Conservation (phyloP, 2,888 invertebrate species). For the Zhengitettix transpicula region DNA sequence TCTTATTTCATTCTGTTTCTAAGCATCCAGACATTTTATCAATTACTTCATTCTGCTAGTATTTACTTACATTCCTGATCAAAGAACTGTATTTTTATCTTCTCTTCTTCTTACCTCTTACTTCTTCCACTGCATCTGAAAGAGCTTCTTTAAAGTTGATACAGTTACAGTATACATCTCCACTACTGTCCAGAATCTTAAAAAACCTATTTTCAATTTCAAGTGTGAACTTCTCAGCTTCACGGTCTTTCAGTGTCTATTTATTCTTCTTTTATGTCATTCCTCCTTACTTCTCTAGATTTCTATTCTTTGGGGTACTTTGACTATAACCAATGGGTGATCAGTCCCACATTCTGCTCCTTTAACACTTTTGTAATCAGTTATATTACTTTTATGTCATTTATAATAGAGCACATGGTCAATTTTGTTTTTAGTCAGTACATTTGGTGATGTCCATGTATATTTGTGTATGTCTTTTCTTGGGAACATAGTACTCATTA, state of each 20-base stretch:
- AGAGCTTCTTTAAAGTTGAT: background rate
- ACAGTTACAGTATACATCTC: background rate
- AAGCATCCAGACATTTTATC: background rate
- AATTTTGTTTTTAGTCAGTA: conserved; percentile 3
- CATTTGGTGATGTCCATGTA: conserved; percentile 6
- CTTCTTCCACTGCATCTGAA: conserved; percentile 1
- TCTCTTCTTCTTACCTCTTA: conserved; percentile 2
- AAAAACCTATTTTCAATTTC: conserved; percentile 5
- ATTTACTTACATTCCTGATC: background rate
- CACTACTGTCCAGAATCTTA: background rate
- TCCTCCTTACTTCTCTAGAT: conserved; percentile 2
- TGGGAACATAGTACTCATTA: background rate
- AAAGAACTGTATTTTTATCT: conserved; percentile 6
- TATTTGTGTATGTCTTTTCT: background rate
- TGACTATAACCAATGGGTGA: conserved; percentile 6
- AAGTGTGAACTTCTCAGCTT: background rate
- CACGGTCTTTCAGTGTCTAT: conserved; percentile 2
- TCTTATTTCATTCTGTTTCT: background rate
- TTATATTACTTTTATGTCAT: background rate
- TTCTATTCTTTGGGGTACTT: conserved; percentile 6
- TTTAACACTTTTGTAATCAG: conserved; percentile 3
- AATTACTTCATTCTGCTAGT: background rate
- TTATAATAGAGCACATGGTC: conserved; percentile 7
- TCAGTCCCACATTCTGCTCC: conserved; percentile 6
- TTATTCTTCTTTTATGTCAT: background rate